Conservation (phyloP, 2,888 invertebrate genomes). For the Cryptus viduatorius region DNA sequence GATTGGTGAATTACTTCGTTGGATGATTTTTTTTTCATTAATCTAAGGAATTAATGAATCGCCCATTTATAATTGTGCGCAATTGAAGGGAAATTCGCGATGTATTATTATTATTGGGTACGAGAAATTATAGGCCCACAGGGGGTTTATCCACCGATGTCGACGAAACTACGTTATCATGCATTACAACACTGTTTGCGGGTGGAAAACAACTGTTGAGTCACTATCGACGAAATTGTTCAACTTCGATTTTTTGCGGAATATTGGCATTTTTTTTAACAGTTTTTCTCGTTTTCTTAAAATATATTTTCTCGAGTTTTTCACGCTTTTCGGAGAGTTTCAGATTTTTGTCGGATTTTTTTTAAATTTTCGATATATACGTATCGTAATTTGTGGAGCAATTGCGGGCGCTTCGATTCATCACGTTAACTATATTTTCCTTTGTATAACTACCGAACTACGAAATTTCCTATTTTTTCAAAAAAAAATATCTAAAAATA, state of each 20-base stretch:
- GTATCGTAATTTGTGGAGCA: neutral
- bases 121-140: neutral
- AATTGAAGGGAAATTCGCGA: conserved; percentile 15
- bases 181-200: neutral
- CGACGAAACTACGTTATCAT: too few species aligned
- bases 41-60: conserved; percentile 38
- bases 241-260: neutral
- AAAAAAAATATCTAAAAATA: conserved; percentile 83
- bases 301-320: neutral
- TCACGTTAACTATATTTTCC: conserved; percentile 32
- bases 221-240: too few species aligned
- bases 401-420: neutral
- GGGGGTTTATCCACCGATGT: too few species aligned
- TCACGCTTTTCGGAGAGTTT: neutral
- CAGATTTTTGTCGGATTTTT: conserved; percentile 19
- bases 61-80: conserved; percentile 40
- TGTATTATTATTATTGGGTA: neutral
- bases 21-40: conserved; percentile 17
- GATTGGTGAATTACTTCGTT: conserved; percentile 47
- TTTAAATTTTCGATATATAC: neutral
- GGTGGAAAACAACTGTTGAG: too few species aligned
- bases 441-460: conserved; percentile 71
- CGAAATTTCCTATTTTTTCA: conserved; percentile 73
- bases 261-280: neutral
- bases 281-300: too few species aligned